Percentiles rank a stretch among this genome's conserved stretches.
Conservation (phyloP, 1,140 invertebrate genomes). For the Microplitis mediator region DNA sequence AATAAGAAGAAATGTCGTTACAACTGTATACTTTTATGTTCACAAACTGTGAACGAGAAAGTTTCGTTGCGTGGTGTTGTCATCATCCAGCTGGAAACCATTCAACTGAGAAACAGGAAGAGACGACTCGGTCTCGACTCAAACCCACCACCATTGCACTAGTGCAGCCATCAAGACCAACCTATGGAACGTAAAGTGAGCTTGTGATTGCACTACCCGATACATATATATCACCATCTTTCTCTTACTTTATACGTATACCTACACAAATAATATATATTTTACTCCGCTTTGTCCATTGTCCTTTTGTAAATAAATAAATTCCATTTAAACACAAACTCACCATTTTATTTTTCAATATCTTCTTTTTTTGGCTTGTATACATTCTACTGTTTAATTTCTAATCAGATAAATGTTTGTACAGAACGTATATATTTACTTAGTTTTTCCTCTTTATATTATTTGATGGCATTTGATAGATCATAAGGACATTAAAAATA, state of each 20-base stretch:
- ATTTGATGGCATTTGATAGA: no score
- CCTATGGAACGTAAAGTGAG: neutral
- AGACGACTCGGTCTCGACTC: neutral
- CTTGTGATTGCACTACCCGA: neutral
- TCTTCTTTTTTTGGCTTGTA: neutral
- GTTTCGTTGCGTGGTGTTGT: neutral
- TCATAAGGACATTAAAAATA: no score
- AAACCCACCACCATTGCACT: neutral
- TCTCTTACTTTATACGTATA: neutral
- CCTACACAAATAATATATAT: neutral
- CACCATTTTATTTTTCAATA: neutral
- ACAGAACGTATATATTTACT: no score
- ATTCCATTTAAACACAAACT: no score
- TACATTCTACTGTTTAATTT: no score
- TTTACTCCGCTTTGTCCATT: neutral
- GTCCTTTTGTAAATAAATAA: no score
- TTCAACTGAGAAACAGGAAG: conserved; percentile 7
- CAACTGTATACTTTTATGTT: neutral
- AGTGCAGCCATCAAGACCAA: neutral
- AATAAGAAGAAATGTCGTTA: no score
- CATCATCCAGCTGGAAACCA: conserved; percentile 1
- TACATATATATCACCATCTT: neutral
- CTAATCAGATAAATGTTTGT: no score
- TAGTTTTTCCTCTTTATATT: no score
- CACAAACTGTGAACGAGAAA: neutral